Percentiles rank a stretch among this genome's conserved stretches.
These are phyloP conservation scores for honey bee (Apis mellifera) DNA, from an alignment of 1,140 invertebrate species.

Conservation along the genomic window Amel_HAv3.1 CM009933.2:12111001-12111500, in stretches of 20 bases:
- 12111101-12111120: no score
- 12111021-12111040: no score
- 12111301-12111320: no score
- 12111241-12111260: neutral
- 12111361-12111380: slow-evolving; percentile 54
- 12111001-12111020: no score
- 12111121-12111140: neutral
- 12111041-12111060: neutral
- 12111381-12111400: slow-evolving; percentile 54
- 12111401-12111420: slow-evolving; percentile 68
- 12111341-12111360: slow-evolving; percentile 38
- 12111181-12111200: slow-evolving; percentile 47
- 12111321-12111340: neutral
- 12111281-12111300: no score
- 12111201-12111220: neutral
- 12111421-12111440: slow-evolving; percentile 66
- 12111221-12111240: neutral
- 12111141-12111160: slow-evolving; percentile 16
- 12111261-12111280: neutral
- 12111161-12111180: slow-evolving; percentile 66
- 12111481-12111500: slow-evolving; percentile 40
- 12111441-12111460: slow-evolving; percentile 67
- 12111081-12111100: no score
- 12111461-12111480: slow-evolving; percentile 54
- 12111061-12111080: no score